phyloP scores from a whole-genome alignment of 1,140 invertebrate genomes.

The Pseudomyrmex cubaensis region DNA sequence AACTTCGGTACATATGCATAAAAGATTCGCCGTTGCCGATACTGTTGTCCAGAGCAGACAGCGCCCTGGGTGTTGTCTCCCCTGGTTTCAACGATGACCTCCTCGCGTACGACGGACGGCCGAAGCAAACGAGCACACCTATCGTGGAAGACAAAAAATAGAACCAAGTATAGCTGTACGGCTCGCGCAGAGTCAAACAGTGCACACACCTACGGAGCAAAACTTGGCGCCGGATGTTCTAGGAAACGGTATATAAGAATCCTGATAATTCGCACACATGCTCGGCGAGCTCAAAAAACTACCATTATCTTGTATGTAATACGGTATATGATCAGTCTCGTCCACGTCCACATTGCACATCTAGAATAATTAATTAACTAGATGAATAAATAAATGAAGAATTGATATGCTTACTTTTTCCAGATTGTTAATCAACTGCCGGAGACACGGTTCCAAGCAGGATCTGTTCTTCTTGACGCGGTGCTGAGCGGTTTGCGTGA shows the following conservation, averaged over 20 bases:
- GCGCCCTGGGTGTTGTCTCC: slow-evolving; percentile 90
- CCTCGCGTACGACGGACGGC: slow-evolving; percentile 90
- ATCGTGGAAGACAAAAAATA: slow-evolving; percentile 20
- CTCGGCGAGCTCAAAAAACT: slow-evolving; percentile 81
- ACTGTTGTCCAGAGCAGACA: slow-evolving; percentile 90
- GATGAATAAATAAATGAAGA: not conserved
- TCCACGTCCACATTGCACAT: slow-evolving; percentile 83
- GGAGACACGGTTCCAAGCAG: slow-evolving; percentile 92
- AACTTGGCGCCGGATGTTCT: slow-evolving; percentile 97
- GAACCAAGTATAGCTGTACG: not conserved
- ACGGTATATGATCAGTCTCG: slow-evolving; percentile 80
- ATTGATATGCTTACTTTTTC: slow-evolving; percentile 85
- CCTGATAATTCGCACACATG: slow-evolving; percentile 86
- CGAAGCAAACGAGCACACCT: slow-evolving; percentile 93
- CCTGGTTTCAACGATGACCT: slow-evolving; percentile 89
- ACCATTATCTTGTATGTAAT: slow-evolving; percentile 82
- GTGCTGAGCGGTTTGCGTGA: slow-evolving; percentile 91
- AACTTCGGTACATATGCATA: slow-evolving; percentile 84
- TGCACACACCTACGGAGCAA: slow-evolving; percentile 90
- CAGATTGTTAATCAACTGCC: slow-evolving; percentile 90
- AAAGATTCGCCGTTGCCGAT: slow-evolving; percentile 81
- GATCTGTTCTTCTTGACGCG: slow-evolving; percentile 91
- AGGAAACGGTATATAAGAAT: slow-evolving; percentile 96
- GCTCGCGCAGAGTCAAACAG: not conserved
- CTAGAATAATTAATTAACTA: slow-evolving; percentile 64